A percentile compares a stretch with the other conserved stretches of the same genome.
phyloP scores from a whole-genome alignment of 1,140 invertebrate species.

The Sitodiplosis mosellana region DNA sequence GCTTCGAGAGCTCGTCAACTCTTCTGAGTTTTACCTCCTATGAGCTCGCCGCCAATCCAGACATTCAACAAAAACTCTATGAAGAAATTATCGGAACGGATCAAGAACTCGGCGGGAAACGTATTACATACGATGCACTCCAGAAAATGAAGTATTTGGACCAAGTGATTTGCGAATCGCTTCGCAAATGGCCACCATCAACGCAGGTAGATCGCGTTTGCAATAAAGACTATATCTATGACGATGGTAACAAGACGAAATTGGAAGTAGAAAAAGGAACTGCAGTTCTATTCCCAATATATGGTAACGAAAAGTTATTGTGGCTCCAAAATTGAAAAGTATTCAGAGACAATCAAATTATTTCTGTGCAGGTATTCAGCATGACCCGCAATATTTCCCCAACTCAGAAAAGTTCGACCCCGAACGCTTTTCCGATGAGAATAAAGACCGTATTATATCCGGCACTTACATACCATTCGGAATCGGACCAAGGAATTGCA shows the following conservation, averaged over 20 bases:
- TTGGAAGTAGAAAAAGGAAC: conserved; percentile 5
- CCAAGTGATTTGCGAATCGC: conserved; percentile 26
- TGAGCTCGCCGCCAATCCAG: conserved; percentile 15
- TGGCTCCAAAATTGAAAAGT: too few relatives aligned
- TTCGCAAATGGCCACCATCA: conserved; percentile 35
- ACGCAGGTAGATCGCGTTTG: conserved; percentile 26
- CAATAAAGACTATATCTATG: conserved; percentile 11
- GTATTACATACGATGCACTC: conserved; percentile 16
- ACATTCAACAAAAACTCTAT: conserved; percentile 21
- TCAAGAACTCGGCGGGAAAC: conserved; percentile 7
- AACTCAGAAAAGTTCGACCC: conserved; percentile 34
- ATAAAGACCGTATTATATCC: conserved; percentile 15
- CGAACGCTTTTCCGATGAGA: conserved; percentile 30
- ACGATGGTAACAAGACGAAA: conserved; percentile 7
- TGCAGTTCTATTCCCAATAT: conserved; percentile 24
- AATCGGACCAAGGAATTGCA: conserved; percentile 27
- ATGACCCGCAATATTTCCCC: conserved; percentile 29
- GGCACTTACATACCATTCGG: conserved; percentile 24
- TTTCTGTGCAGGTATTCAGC: too few relatives aligned
- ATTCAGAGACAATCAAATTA: too few relatives aligned
- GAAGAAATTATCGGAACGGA: conserved; percentile 16
- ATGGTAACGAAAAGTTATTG: too few relatives aligned
- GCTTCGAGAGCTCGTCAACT: conserved; percentile 19
- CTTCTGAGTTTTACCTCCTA: conserved; percentile 12
- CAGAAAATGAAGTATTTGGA: conserved; percentile 25